A percentile compares a stretch with the other conserved stretches of the same genome.
Conservation (phyloP, 2,888 invertebrate species). For the Diaphora mendica region DNA sequence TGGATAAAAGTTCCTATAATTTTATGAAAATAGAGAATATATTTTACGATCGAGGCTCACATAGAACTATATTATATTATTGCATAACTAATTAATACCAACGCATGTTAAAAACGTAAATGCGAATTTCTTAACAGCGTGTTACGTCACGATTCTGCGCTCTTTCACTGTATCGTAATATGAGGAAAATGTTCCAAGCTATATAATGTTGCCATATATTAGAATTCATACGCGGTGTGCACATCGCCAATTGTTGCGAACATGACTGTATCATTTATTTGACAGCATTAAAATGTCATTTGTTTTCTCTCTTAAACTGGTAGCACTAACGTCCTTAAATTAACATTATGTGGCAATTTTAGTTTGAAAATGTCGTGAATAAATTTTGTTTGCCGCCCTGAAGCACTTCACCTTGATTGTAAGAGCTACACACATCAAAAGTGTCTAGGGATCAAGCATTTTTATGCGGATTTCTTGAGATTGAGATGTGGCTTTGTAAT, state of each 20-base stretch:
- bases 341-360: neutral
- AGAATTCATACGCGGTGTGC: conserved; percentile 11
- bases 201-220: conserved; percentile 27
- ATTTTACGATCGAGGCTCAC: neutral
- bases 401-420: neutral
- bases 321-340: neutral
- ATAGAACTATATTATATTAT: neutral
- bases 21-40: neutral
- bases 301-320: neutral
- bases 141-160: conserved; percentile 35
- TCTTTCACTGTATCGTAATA: conserved; percentile 49
- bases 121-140: conserved; percentile 41
- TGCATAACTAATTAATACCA: conserved; percentile 11
- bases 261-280: conserved; percentile 1
- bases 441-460: too few species aligned
- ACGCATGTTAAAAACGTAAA: conserved; percentile 13
- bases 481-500: too few species aligned
- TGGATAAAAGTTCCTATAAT: neutral
- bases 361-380: neutral
- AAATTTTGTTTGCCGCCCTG: neutral
- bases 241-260: neutral
- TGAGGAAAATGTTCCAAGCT: conserved; percentile 48
- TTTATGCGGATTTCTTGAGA: too few species aligned
- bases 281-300: neutral
- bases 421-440: too few species aligned